These are phyloP conservation scores for Syrphus vitripennis DNA, from an alignment of 2,888 invertebrate species.

Conservation along the genomic window DNA sequence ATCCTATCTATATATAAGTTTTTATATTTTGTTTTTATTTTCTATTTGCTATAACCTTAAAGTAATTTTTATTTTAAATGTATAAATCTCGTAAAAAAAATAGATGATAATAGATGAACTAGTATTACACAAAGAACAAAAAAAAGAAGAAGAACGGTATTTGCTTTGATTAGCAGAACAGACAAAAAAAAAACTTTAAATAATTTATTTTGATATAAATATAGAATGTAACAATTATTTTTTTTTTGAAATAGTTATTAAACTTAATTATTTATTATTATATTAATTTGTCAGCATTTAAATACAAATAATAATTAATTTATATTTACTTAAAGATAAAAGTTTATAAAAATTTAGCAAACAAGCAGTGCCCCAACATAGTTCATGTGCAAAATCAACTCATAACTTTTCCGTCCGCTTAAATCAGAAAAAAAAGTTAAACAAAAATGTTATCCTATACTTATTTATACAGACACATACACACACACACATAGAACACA, in stretches of 20 bases:
- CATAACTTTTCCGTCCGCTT: constrained; percentile 71
- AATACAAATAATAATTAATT: not conserved
- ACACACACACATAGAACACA: not conserved
- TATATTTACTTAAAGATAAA: not conserved
- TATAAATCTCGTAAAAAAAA: constrained; percentile 2
- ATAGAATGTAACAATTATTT: not conserved
- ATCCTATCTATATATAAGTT: constrained; percentile 97
- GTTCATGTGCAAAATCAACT: constrained; percentile 65
- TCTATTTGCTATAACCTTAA: constrained; percentile 17
- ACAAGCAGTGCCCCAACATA: constrained; percentile 61
- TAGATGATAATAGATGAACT: constrained; percentile 32
- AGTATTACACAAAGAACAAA: constrained; percentile 10
- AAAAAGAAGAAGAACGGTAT: constrained; percentile 3
- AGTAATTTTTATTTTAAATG: constrained; percentile 15
- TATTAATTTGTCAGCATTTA: constrained; percentile 7
- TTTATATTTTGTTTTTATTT: constrained; percentile 25
- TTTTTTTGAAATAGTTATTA: not conserved
- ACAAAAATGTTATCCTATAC: constrained; percentile 12
- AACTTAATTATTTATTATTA: not conserved
- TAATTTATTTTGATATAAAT: not conserved
- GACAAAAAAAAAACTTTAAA: not conserved
- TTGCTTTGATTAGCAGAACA: constrained; percentile 9
- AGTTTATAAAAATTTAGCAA: constrained; percentile 28
- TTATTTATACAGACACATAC: constrained; percentile 22
- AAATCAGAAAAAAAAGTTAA: constrained; percentile 32